phyloP scores from a whole-genome alignment of 2,888 invertebrate genomes.

The Ariolimax columbianus region DNA sequence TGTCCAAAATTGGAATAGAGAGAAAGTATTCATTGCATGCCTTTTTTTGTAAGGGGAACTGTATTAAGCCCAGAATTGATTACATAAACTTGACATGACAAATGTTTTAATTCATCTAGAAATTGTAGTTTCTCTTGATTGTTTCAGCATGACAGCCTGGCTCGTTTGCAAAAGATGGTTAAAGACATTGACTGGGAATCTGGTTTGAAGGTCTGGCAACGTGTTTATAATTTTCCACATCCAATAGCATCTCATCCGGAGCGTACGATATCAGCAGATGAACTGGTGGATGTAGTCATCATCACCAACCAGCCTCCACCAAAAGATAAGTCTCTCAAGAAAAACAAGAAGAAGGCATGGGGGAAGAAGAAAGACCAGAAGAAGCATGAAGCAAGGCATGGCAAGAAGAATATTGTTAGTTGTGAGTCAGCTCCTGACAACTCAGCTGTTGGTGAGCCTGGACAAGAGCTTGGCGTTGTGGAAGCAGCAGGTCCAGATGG shows the following conservation, averaged over 20 bases:
- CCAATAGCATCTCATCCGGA: slow-evolving; percentile 64
- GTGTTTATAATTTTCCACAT: slow-evolving; percentile 68
- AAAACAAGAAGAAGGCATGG: slow-evolving; percentile 36
- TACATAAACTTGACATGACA: too few species aligned
- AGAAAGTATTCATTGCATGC: too few species aligned
- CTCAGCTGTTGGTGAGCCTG: too few species aligned
- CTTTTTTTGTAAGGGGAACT: too few species aligned
- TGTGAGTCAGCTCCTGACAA: neutral
- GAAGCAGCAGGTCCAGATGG: neutral
- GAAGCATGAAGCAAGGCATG: slow-evolving; percentile 48
- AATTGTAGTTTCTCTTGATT: slow-evolving; percentile 12
- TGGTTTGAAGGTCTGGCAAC: slow-evolving; percentile 76
- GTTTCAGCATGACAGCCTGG: slow-evolving; percentile 71
- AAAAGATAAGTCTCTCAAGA: slow-evolving; percentile 40
- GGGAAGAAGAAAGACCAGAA: slow-evolving; percentile 52
- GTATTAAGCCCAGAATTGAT: too few species aligned
- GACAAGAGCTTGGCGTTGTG: neutral
- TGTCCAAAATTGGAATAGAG: too few species aligned
- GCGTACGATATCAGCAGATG: slow-evolving; percentile 49
- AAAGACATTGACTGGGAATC: slow-evolving; percentile 74
- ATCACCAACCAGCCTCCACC: slow-evolving; percentile 26
- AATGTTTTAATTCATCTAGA: neutral
- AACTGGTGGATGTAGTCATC: slow-evolving; percentile 47
- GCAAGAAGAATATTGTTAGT: slow-evolving; percentile 32
- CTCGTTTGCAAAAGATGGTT: slow-evolving; percentile 69